phyloP scores from a whole-genome alignment of 2,797 vertebrate genomes.

The Trachops cirrhosus region DNA sequence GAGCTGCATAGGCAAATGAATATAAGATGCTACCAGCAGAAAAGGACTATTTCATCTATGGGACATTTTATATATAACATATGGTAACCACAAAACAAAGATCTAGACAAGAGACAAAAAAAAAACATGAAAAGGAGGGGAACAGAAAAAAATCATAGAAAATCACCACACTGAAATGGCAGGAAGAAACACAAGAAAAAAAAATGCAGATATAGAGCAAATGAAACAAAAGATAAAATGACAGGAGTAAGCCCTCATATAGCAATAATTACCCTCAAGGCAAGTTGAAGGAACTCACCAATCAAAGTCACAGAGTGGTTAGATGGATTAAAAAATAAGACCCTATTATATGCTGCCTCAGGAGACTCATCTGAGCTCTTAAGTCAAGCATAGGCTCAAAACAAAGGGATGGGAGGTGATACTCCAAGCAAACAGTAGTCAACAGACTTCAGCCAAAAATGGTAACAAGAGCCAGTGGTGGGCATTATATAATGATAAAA shows the following conservation, averaged over 20 bases:
- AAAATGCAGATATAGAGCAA: not conserved
- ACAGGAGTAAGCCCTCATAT: not conserved
- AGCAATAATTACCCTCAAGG: not conserved
- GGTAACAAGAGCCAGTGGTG: not conserved
- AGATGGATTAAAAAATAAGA: not conserved
- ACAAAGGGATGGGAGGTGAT: not conserved
- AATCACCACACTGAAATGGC: not conserved
- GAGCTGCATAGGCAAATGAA: not conserved
- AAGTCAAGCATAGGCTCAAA: not conserved
- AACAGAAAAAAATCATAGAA: not conserved
- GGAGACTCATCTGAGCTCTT: not conserved
- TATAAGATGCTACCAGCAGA: not conserved
- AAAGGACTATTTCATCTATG: not conserved
- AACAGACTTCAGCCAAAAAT: not conserved
- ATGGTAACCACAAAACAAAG: not conserved
- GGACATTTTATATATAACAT: not conserved
- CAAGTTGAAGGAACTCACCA: not conserved
- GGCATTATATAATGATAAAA: not conserved
- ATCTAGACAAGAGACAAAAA: not conserved
- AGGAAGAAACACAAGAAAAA: not conserved
- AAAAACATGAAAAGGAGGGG: not conserved
- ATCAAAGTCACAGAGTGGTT: not conserved
- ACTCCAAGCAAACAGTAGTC: not conserved
- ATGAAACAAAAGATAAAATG: not conserved
- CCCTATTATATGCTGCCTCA: not conserved